phyloP scores from a whole-genome alignment of 1,140 invertebrate genomes.

The Colletes latitarsis region DNA sequence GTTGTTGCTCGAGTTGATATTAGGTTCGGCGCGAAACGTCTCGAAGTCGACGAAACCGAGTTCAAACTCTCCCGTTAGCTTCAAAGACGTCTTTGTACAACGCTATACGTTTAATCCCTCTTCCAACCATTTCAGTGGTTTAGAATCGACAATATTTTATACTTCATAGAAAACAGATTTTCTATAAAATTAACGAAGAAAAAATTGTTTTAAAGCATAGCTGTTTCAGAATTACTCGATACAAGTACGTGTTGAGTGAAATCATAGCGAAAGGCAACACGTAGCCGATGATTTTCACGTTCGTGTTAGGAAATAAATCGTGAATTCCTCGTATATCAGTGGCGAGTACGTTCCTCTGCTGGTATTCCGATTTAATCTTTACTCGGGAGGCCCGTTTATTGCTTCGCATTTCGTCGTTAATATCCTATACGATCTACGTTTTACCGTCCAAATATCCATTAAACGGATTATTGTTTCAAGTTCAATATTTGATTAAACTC shows the following conservation, averaged over 20 bases:
- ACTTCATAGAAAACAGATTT: too few species aligned
- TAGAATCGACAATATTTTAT: too few species aligned
- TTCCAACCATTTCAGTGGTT: too few species aligned
- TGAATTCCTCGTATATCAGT: constrained; percentile 31
- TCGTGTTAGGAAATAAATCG: constrained; percentile 20
- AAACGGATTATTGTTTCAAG: constrained; percentile 51
- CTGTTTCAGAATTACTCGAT: neutral
- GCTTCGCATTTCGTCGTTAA: constrained; percentile 40
- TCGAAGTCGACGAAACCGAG: too few species aligned
- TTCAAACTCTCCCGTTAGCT: too few species aligned
- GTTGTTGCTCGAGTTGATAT: too few species aligned
- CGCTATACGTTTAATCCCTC: too few species aligned
- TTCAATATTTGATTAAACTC: constrained; percentile 61
- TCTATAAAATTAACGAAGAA: too few species aligned
- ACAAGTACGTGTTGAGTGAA: constrained; percentile 15
- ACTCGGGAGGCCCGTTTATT: constrained; percentile 50
- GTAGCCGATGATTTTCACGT: constrained; percentile 28
- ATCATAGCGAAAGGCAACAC: constrained; percentile 6
- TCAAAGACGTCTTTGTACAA: too few species aligned
- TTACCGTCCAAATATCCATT: constrained; percentile 61
- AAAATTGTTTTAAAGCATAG: too few species aligned
- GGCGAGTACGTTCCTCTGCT: constrained; percentile 18
- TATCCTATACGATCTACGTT: constrained; percentile 47
- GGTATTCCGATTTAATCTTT: constrained; percentile 46
- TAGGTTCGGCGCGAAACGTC: too few species aligned